Conservation (phyloP, 2,113 vertebrate genomes). For the Lepisosteus osseus region DNA sequence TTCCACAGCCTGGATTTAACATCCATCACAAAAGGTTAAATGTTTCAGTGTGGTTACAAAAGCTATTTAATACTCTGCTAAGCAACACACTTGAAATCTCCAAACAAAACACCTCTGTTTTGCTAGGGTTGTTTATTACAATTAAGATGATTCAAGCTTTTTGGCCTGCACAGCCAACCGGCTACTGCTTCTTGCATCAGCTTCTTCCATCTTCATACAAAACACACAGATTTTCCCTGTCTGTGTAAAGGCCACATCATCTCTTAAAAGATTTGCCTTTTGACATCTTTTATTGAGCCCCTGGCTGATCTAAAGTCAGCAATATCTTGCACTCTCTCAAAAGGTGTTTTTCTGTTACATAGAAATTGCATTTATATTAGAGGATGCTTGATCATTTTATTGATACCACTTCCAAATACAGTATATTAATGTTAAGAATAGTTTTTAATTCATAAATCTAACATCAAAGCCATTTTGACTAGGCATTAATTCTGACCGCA, state of each 20-base stretch:
- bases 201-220: conserved; percentile 48
- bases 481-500: not conserved
- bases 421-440: not conserved
- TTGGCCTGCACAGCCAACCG: not conserved
- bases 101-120: too few species aligned
- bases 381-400: too few species aligned
- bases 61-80: not conserved
- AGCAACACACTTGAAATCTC: not conserved
- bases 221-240: conserved; percentile 43
- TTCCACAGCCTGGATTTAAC: not conserved
- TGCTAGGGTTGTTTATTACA: not conserved
- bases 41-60: not conserved
- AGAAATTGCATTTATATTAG: too few species aligned
- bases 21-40: conserved; percentile 27
- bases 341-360: too few species aligned
- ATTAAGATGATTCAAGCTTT: conserved; percentile 1
- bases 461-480: conserved; percentile 1
- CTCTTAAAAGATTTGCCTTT: conserved; percentile 51
- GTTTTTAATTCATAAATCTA: conserved; percentile 18
- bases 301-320: conserved; percentile 15
- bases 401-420: too few species aligned
- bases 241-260: conserved; percentile 47
- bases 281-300: conserved; percentile 65
- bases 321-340: not conserved
- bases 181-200: not conserved